Conservation (phyloP, 2,113 vertebrate genomes). For the Mesitornis unicolor region DNA sequence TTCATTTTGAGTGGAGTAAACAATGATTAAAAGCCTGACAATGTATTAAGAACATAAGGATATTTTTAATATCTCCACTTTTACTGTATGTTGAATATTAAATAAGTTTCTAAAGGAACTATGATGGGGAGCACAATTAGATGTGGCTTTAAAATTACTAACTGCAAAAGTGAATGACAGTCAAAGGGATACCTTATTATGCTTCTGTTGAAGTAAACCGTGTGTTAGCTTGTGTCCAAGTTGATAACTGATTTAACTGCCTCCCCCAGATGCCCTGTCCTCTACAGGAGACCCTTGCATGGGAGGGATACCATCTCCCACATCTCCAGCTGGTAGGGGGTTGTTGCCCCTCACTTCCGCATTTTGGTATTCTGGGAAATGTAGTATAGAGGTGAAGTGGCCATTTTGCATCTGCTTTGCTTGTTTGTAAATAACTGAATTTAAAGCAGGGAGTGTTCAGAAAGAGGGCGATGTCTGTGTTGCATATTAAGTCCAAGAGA, state of each 20-base stretch:
- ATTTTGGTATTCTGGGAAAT: neutral
- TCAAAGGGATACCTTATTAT: neutral
- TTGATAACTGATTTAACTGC: neutral
- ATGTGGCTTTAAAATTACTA: neutral
- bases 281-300: neutral
- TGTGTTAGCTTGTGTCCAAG: neutral
- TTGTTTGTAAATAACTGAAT: conserved; percentile 3
- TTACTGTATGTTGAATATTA: neutral
- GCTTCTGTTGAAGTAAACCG: neutral
- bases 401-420: neutral
- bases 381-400: neutral
- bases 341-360: neutral
- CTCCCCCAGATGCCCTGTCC: neutral
- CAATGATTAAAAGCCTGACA: neutral
- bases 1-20: neutral
- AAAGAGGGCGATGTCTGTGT: neutral
- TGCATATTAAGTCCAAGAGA: neutral
- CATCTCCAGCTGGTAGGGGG: neutral
- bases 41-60: neutral
- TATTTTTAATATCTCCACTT: neutral
- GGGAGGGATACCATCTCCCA: neutral
- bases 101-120: neutral
- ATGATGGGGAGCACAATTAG: neutral
- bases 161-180: neutral
- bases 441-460: neutral